These are phyloP conservation scores for Simalia tracyae DNA, from an alignment of 2,797 vertebrate genomes.

Conservation along the genomic window DNA sequence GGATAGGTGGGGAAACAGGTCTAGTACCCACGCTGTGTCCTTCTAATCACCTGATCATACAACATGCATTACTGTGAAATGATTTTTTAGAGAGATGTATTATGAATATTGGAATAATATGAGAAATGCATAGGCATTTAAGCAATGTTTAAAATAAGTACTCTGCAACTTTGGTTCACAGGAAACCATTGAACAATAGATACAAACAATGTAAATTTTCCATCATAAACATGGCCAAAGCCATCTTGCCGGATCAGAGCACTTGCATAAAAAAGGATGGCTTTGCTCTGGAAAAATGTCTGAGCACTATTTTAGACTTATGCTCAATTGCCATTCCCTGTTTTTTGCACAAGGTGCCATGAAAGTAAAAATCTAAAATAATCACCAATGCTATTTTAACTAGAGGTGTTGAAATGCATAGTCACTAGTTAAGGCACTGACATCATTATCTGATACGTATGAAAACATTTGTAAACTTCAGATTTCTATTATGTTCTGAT, in stretches of 20 bases:
- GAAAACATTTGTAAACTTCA: neutral
- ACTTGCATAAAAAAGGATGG: neutral
- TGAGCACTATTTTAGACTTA: neutral
- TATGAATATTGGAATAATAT: neutral
- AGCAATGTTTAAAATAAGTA: slow-evolving; percentile 25
- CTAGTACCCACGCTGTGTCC: neutral
- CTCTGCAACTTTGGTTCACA: slow-evolving; percentile 16
- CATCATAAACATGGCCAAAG: neutral
- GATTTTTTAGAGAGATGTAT: neutral
- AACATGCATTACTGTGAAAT: neutral
- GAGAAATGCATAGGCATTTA: slow-evolving; percentile 24
- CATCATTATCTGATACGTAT: neutral
- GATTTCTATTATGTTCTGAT: slow-evolving; percentile 16
- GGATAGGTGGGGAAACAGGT: neutral
- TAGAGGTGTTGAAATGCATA: neutral
- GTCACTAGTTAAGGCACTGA: neutral
- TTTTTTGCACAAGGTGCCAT: neutral
- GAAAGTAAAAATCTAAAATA: neutral
- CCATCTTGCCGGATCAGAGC: neutral
- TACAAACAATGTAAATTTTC: slow-evolving; percentile 13
- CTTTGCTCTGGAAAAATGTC: slow-evolving; percentile 10
- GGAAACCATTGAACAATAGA: slow-evolving; percentile 4
- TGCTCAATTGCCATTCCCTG: neutral
- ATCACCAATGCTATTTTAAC: rapidly evolving
- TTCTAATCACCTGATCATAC: neutral